Percentiles rank a stretch among this genome's conserved stretches.
Evolutionary conservation across 2,113 vertebrate genomes (phyloP).

Genomic region (Phyllostomus discolor): DNA sequence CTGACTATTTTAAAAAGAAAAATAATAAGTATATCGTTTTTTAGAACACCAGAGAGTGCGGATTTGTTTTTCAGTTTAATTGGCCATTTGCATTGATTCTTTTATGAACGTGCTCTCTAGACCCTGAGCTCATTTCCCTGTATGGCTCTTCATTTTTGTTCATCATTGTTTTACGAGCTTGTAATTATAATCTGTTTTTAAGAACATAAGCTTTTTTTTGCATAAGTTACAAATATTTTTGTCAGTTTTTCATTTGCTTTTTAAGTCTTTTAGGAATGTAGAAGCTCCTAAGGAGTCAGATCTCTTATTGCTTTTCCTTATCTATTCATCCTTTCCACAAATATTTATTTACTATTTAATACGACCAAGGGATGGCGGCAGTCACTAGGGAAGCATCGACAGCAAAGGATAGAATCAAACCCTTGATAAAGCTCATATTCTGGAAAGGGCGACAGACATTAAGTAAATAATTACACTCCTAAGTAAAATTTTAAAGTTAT

Average conservation of each 20-base stretch:
- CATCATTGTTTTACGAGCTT: background rate
- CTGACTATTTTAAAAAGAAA: slow-evolving; percentile 41
- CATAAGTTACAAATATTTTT: slow-evolving; percentile 14
- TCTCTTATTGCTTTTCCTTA: background rate
- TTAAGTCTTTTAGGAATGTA: background rate
- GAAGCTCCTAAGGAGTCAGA: background rate
- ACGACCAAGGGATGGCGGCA: background rate
- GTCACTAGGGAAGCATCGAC: background rate
- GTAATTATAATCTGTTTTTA: background rate
- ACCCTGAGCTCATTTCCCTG: background rate
- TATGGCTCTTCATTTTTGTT: slow-evolving; percentile 29
- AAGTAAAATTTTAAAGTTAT: background rate
- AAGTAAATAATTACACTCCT: background rate
- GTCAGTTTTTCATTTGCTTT: slow-evolving; percentile 14
- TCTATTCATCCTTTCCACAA: background rate
- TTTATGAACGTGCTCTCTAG: slow-evolving; percentile 7
- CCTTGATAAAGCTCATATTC: background rate
- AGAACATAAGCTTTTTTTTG: background rate
- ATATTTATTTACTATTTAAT: background rate
- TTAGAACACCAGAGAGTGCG: slow-evolving; percentile 13
- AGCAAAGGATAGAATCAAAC: background rate
- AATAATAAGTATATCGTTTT: slow-evolving; percentile 31
- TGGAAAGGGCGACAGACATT: background rate
- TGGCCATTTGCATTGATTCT: slow-evolving; percentile 47
- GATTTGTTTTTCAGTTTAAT: slow-evolving; percentile 38